Base-by-base conservation (phyloP, 2,888 invertebrate genomes). In the Acrobasis repandana region DNA sequence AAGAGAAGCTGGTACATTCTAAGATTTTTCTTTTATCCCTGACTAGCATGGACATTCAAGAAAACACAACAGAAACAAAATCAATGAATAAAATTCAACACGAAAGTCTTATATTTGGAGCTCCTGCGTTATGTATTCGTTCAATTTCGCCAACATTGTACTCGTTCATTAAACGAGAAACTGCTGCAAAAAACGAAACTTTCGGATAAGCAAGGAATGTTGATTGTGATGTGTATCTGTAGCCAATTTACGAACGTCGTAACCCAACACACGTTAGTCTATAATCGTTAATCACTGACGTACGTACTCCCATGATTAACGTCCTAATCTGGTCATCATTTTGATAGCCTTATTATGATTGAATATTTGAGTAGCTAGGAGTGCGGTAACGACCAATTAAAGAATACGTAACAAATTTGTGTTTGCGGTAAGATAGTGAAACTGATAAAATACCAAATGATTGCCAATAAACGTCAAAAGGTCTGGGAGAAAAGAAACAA, bases 161-260 rank as follows among this genome's bases (percentile, higher is more conserved):
- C 20, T 10, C 38, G 33, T 14, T 34, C 34, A 57, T 57, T 34
- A 36, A n/a, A 9, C 48, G 58, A 20, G 34, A 49, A 47, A 58
- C 38, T 49, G 50, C 33, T 16, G 49, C 49, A 33, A 34, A 16
- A 48, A 58, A 58, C 50, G 58, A 58, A 58, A 58, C 50, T 58
- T 36, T 48, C 49, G 18, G 47, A 16, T 38, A 18, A 20, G n/a
- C 43, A 14, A 10, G 18, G 57, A 48, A 47, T 58, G 58, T 48
- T 48, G 47, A 58, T 58, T 48, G 36, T 47, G 34, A 28, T 50
- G 20, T 28, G 50, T 50, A 50, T 50, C 11, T n/a, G 8, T 28
- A 14, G 50, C 50, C 14, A 28, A 33, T 50, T 50, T 20, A 11
- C 28, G n/a, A 50, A 48, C 28, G 28, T 50, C 20, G 11, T 50